Conservation (phyloP, 2,888 invertebrate species). For the Hylaea fasciaria region DNA sequence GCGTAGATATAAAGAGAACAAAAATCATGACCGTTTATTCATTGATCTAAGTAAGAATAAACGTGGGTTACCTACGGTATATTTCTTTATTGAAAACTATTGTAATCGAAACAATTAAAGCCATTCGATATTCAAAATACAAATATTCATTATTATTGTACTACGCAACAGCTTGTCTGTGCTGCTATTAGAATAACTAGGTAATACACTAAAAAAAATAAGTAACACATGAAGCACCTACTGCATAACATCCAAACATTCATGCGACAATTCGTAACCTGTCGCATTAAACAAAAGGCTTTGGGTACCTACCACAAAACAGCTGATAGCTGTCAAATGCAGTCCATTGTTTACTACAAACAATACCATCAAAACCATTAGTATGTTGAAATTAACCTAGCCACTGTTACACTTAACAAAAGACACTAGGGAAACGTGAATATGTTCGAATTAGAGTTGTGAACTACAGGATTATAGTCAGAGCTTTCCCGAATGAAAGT, state of each 20-base stretch:
- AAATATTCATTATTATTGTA: too few relatives aligned
- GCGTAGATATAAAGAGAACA: too few relatives aligned
- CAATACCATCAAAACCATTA: constrained; percentile 23
- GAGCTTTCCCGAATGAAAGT: constrained; percentile 46
- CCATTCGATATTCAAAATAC: too few relatives aligned
- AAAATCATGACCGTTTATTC: too few relatives aligned
- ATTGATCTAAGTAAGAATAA: too few relatives aligned
- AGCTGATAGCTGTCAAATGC: constrained; percentile 51
- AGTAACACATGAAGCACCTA: neutral
- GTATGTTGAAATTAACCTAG: constrained; percentile 8
- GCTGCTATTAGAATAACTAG: too few relatives aligned
- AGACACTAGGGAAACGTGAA: constrained; percentile 9
- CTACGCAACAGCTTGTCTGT: neutral
- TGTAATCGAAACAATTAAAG: too few relatives aligned
- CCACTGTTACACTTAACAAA: constrained; percentile 19
- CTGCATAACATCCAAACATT: neutral
- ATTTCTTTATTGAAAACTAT: too few relatives aligned
- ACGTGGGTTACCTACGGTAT: too few relatives aligned
- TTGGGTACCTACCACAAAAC: constrained; percentile 48
- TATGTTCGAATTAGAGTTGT: neutral
- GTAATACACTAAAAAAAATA: too few relatives aligned
- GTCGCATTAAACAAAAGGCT: neutral
- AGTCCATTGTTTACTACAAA: constrained; percentile 40
- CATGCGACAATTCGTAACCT: constrained; percentile 1
- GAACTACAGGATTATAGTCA: neutral